These are phyloP conservation scores for Pachyuromys duprasi DNA, from an alignment of 2,797 vertebrate genomes.

Conservation along the genomic window DNA sequence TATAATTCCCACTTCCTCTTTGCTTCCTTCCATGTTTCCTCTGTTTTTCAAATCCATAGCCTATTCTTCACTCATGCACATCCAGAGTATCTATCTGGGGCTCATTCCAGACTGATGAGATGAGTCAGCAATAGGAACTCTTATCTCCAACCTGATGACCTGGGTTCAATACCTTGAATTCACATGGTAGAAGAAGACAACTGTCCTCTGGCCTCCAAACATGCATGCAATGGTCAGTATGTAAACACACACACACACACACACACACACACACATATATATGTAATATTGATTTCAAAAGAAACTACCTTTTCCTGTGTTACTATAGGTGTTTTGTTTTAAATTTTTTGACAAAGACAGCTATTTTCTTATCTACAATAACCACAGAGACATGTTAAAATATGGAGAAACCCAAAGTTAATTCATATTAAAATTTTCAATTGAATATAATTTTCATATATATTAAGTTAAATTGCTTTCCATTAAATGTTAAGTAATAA, in stretches of 20 bases:
- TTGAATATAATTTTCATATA: no score
- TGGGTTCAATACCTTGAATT: neutral
- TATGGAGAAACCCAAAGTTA: neutral
- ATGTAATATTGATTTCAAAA: neutral
- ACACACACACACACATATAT: neutral
- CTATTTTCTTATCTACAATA: neutral
- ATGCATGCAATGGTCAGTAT: neutral
- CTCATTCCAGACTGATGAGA: no score
- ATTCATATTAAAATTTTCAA: neutral
- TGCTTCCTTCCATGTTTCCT: neutral
- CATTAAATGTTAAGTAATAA: neutral
- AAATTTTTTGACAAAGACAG: neutral
- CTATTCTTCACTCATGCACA: neutral
- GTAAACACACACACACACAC: neutral
- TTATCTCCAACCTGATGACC: neutral
- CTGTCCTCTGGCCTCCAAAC: neutral
- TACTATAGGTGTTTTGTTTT: neutral
- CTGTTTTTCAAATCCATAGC: neutral
- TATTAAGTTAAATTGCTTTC: neutral
- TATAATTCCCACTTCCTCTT: neutral
- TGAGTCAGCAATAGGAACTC: neutral
- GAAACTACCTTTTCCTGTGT: neutral
- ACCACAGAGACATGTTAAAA: neutral
- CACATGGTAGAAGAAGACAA: neutral
- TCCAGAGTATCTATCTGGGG: neutral